Evolutionary conservation across 2,888 invertebrate genomes (phyloP), one percentile per base, ranked within the genome.

Genomic region (Hybos culiciformis): DNA sequence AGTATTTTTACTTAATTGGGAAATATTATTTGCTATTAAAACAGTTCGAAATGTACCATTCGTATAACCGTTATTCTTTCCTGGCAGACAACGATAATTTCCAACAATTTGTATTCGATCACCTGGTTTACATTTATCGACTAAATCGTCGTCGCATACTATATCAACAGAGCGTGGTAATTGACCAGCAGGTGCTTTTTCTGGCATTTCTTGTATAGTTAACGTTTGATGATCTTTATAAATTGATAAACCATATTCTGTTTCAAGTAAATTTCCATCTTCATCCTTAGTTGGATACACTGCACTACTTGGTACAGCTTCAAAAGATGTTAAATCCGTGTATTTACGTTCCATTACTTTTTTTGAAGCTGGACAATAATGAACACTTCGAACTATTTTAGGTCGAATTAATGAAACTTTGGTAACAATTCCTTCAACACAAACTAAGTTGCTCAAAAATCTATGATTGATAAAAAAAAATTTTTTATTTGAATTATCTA

Each of bases 221-320:
- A 98, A 71, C 0, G 92, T 90, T 68, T 99, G 98, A 66, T 98
- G 96, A 66, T 99, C 96, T 69, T 96, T 96, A 68, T 94, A 99
- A 0, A 78, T 74, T 1, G 90, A 93, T 18, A 97, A 70, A 0
- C 98, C 98, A 63, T 78, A 99, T 65, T 98, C 97, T 2, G 98
- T 99, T 69, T 98, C 98, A 42, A 98, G 67, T 0, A 86, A 70
- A 69, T 99, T 98, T 2, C 96, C 96, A 66, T 97, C 94, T 57
- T 97, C 97, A 70, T 98, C 98, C 82, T 90, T 87, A 3, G 93
- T 94, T 4, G 94, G 96, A 68, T 97, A 96, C 0, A 84, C 78
- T 38, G 86, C 79, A 48, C 77, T 75, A 0, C 84, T 78, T 4
- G 96, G 94, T 55, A 88, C 84, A 1, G 93, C 86, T 56, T 96